phyloP scores from a whole-genome alignment of 35 echinoderm and acorn worm genomes.

The Apostichopus japonicus region DNA sequence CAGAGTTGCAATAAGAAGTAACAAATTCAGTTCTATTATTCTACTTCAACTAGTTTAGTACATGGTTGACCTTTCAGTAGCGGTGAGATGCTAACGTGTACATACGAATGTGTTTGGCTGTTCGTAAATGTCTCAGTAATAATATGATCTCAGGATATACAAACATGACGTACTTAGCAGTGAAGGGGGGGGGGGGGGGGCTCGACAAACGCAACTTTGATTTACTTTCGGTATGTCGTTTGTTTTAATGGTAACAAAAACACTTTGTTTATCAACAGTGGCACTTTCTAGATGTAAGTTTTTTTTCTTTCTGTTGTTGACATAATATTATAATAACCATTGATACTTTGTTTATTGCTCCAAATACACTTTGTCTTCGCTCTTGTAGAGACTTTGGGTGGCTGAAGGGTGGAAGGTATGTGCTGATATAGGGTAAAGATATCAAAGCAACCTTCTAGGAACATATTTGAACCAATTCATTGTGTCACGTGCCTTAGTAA shows the following conservation, averaged over 20 bases:
- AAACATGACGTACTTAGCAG: not conserved
- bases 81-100: no score
- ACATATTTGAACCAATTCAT: no score
- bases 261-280: slow-evolving; percentile 21
- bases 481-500: no score
- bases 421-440: no score
- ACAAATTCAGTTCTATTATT: slow-evolving; percentile 5
- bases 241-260: not conserved
- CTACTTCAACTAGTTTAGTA: not conserved
- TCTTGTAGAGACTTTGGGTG: no score
- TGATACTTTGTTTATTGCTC: not conserved
- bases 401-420: no score
- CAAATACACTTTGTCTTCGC: not conserved
- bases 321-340: not conserved
- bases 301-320: not conserved
- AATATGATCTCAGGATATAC: not conserved
- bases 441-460: no score
- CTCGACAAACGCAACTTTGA: not conserved
- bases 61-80: not conserved
- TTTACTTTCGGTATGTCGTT: not conserved
- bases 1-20: slow-evolving; percentile 21
- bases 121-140: not conserved
- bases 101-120: not conserved
- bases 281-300: not conserved
- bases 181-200: not conserved